These are phyloP conservation scores for Anthopleura xanthogrammica DNA, from an alignment of 92 coral and sea anemone species.

Conservation along the genomic window DNA sequence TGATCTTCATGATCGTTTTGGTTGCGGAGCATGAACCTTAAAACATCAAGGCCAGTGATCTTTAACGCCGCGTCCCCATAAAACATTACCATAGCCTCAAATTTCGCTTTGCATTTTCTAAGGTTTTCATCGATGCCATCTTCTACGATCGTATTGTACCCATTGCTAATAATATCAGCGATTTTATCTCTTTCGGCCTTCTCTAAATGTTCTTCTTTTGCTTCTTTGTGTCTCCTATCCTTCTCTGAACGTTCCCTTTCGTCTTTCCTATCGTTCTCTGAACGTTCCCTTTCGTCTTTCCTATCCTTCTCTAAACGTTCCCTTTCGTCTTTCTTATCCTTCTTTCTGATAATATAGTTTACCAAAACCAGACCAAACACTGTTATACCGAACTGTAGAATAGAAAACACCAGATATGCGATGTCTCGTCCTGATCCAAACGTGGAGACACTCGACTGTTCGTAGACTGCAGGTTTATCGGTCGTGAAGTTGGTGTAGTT, in stretches of 20 bases:
- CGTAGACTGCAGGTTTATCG: background rate
- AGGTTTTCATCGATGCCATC: background rate
- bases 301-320: slow-evolving; percentile 13
- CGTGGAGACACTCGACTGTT: background rate
- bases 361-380: background rate
- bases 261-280: too few species aligned
- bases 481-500: slow-evolving; percentile 1
- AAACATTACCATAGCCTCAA: slow-evolving; percentile 4
- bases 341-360: background rate
- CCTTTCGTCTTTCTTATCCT: background rate
- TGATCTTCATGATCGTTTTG: background rate
- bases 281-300: slow-evolving; percentile 23
- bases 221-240: background rate
- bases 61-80: background rate
- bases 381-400: background rate
- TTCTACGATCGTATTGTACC: slow-evolving; percentile 15
- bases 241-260: background rate
- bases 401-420: slow-evolving; percentile 1
- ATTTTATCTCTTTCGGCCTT: slow-evolving; percentile 19
- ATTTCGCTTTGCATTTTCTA: background rate
- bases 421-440: background rate
- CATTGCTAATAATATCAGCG: slow-evolving; percentile 10
- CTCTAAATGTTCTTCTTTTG: slow-evolving; percentile 3
- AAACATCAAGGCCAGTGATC: slow-evolving; percentile 37
- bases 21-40: slow-evolving; percentile 34